phyloP scores from a whole-genome alignment of 2,888 invertebrate genomes.

The Eupithecia dodoneata region DNA sequence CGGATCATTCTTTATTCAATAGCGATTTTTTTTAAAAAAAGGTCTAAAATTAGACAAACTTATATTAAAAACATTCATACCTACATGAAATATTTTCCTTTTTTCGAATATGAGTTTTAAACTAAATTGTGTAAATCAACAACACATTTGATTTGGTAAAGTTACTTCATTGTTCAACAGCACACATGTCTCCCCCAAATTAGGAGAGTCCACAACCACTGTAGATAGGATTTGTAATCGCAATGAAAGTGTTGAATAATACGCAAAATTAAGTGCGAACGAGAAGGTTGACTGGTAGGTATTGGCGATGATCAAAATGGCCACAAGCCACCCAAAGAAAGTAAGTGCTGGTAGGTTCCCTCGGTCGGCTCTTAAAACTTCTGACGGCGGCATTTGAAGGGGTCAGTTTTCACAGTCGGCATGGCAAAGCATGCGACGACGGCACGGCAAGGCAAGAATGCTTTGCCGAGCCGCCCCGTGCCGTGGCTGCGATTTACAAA shows the following conservation, averaged over 20 bases:
- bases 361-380: not conserved
- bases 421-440: not conserved
- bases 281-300: no score
- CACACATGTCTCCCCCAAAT: not conserved
- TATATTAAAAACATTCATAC: no score
- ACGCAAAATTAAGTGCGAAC: not conserved
- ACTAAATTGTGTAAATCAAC: no score
- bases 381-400: not conserved
- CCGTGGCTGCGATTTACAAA: no score
- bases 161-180: not conserved
- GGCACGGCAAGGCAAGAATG: not conserved
- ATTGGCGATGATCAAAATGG: no score
- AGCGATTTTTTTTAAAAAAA: no score
- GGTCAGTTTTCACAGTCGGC: not conserved
- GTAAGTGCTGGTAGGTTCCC: not conserved
- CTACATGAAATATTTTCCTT: no score
- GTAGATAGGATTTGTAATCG: not conserved
- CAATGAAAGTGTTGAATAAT: not conserved
- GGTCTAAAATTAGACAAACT: no score
- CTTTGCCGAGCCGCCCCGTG: no score
- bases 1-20: no score
- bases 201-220: not conserved
- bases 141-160: not conserved
- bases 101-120: no score
- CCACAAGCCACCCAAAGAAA: no score